These are phyloP conservation scores for Malthinus seriepunctatus DNA, from an alignment of 2,888 invertebrate genomes.

Conservation along the genomic window DNA sequence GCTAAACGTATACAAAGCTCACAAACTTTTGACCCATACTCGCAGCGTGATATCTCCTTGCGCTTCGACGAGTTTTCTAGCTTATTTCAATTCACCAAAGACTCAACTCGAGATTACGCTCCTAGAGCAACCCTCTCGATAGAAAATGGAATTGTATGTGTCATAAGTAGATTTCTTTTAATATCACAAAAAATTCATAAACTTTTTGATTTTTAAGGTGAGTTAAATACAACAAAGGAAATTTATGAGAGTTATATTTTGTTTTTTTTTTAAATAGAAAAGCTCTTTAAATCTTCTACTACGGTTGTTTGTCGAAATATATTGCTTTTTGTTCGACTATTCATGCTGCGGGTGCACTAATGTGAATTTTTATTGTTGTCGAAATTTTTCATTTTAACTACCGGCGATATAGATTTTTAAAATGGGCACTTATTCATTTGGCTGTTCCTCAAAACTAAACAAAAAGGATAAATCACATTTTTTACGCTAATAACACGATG, in stretches of 20 bases:
- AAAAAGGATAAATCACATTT: constrained; percentile 4
- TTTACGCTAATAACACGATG: neutral
- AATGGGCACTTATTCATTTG: neutral
- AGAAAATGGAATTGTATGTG: neutral
- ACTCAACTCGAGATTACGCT: neutral
- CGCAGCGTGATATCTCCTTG: constrained; percentile 37
- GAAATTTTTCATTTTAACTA: constrained; percentile 7
- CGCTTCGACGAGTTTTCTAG: constrained; percentile 34
- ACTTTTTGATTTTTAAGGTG: constrained; percentile 6
- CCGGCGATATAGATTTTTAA: constrained; percentile 4
- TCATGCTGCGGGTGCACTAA: constrained; percentile 10
- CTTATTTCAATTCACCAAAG: constrained; percentile 25
- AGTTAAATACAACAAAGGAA: neutral
- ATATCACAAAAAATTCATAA: neutral
- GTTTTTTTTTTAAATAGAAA: constrained; percentile 11
- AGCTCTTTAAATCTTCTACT: constrained; percentile 11
- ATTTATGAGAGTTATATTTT: neutral
- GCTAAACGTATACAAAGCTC: constrained; percentile 29
- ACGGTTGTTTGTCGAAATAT: constrained; percentile 8
- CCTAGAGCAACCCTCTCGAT: neutral
- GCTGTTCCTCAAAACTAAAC: neutral
- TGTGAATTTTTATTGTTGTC: constrained; percentile 15
- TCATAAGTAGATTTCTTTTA: neutral
- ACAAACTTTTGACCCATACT: constrained; percentile 36
- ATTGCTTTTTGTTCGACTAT: constrained; percentile 11